Conservation (phyloP, 2,888 invertebrate species). For the Augochlorella aurata region DNA sequence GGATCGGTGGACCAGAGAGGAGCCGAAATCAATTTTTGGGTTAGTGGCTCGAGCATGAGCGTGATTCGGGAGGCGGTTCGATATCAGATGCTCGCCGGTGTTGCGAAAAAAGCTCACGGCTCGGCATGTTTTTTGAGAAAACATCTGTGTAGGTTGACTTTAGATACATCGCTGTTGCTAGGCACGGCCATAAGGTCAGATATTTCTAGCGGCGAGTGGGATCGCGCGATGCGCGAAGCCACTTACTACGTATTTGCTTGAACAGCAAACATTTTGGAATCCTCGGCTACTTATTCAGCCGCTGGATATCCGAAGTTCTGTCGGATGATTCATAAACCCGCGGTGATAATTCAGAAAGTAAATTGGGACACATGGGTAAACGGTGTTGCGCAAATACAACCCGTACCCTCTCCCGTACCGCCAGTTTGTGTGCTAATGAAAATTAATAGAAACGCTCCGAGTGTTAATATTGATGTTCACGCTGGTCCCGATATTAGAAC, state of each 20-base stretch:
- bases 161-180: slow-evolving; percentile 9
- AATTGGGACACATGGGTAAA: slow-evolving; percentile 7
- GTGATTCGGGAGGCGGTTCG: neutral
- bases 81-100: neutral
- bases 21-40: no score
- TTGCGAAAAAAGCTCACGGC: neutral
- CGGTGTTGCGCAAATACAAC: neutral
- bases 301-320: neutral
- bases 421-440: neutral
- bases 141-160: slow-evolving; percentile 14
- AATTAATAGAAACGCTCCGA: slow-evolving; percentile 10
- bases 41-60: no score
- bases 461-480: slow-evolving; percentile 9
- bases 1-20: no score
- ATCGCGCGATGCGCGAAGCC: neutral
- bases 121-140: neutral
- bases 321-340: slow-evolving; percentile 6
- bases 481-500: neutral
- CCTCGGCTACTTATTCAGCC: slow-evolving; percentile 7
- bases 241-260: slow-evolving; percentile 2
- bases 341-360: slow-evolving; percentile 5
- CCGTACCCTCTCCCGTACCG: neutral
- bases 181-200: slow-evolving; percentile 8
- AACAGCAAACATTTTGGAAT: slow-evolving; percentile 4
- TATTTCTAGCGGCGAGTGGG: slow-evolving; percentile 12